phyloP scores from a whole-genome alignment of 1,140 invertebrate genomes.

The Neelides sp. region DNA sequence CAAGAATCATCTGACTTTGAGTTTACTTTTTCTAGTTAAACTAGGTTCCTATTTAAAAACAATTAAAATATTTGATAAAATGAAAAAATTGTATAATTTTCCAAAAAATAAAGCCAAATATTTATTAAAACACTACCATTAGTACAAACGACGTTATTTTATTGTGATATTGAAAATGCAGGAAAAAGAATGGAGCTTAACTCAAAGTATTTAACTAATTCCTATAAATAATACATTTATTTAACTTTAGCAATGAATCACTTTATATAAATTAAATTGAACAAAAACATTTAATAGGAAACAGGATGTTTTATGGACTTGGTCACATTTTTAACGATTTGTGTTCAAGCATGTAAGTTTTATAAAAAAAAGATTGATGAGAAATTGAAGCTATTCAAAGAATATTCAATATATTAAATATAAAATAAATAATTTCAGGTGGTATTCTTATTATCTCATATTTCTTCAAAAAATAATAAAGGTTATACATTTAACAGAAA shows the following conservation, averaged over 20 bases:
- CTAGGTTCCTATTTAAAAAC: too few species aligned
- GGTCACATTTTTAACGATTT: conserved; percentile 86
- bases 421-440: conserved; percentile 19
- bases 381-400: conserved; percentile 64
- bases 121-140: not conserved
- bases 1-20: too few species aligned
- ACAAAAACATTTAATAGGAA: not conserved
- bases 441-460: conserved; percentile 9
- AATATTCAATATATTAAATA: conserved; percentile 57
- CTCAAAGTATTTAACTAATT: not conserved
- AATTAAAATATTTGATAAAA: too few species aligned
- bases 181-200: not conserved
- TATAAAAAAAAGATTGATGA: conserved; percentile 63
- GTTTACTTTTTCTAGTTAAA: too few species aligned
- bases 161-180: not conserved
- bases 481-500: conserved; percentile 5
- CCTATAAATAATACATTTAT: too few species aligned
- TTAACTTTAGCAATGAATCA: too few species aligned
- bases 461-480: not conserved
- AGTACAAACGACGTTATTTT: not conserved
- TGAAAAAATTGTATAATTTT: too few species aligned
- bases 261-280: not conserved
- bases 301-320: conserved; percentile 51
- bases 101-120: too few species aligned
- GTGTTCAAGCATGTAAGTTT: conserved; percentile 86